Evolutionary conservation across 2,888 invertebrate species (phyloP), one percentile per base, ranked within the genome.

Genomic region (Phlogophora meticulosa): DNA sequence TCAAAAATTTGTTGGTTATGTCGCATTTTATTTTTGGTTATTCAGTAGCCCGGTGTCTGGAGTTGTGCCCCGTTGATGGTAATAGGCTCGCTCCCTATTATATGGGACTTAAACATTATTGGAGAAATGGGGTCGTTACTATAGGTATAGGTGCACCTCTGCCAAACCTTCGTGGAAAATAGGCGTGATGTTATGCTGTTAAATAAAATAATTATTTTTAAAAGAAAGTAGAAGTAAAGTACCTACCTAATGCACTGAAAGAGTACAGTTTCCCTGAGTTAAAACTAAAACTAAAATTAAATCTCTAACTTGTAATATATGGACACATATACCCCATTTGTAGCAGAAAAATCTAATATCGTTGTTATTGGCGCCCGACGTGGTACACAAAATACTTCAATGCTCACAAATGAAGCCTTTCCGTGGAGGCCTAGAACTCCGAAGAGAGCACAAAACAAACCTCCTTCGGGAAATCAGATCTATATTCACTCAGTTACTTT

Each of bases 381-480:
- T 51, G 78, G 66, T 66, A 34, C 66, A 67, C 67, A 72, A 67
- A 76, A 80, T 78, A 80, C 59, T 72, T 80, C 72, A 80, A 78
- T 76, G 42, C 64, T 61, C 74, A 64, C 66, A 81, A 78, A 81
- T 65, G 67, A 78, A 78, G 59, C 32, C 46, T 60, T 42, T 68
- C 66, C 32, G 15, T 38, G 11, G 57, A 65, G 67, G 55, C 49
- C 49, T 60, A 51, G 60, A 72, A 63, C 73, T 66, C 38, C 40
- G 46, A 53, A 24, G 57, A 55, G 49, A 78, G 81, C 48, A 64
- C 71, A 68, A 81, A 75, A 81, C 60, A 65, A 71, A 60, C 38
- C 59, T 73, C 82, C 72, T 71, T 75, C 22, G 79, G 68, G 82
- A 81, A 79, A 79, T 78, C 65, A 78, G 57, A 78, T 76, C 82